phyloP scores from a whole-genome alignment of 2,113 vertebrate genomes.

The Archocentrus centrarchus region DNA sequence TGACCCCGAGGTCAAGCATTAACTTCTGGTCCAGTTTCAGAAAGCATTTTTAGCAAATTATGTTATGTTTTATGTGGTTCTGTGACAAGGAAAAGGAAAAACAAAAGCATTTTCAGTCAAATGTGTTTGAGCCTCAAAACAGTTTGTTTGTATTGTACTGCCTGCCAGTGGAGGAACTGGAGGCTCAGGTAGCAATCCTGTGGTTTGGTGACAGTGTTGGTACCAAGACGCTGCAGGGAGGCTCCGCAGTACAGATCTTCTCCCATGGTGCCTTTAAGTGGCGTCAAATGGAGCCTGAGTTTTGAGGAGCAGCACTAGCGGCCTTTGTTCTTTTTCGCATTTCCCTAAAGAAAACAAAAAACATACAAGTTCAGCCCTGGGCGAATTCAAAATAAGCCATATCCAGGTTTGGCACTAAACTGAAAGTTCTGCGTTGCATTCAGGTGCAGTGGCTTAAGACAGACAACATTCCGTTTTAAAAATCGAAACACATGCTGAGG shows the following conservation, averaged over 20 bases:
- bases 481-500: slow-evolving; percentile 47
- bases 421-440: background rate
- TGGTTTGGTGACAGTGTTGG: slow-evolving; percentile 44
- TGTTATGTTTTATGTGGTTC: slow-evolving; percentile 41
- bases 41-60: slow-evolving; percentile 44
- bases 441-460: background rate
- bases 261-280: slow-evolving; percentile 10
- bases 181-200: slow-evolving; percentile 33
- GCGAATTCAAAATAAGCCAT: background rate
- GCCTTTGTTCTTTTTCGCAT: slow-evolving; percentile 95
- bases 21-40: slow-evolving; percentile 51
- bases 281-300: slow-evolving; percentile 23
- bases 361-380: background rate
- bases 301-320: slow-evolving; percentile 81
- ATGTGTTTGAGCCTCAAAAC: slow-evolving; percentile 23
- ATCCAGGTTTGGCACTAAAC: background rate
- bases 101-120: slow-evolving; percentile 41
- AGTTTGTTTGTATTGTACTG: slow-evolving; percentile 19
- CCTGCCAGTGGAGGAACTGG: slow-evolving; percentile 30
- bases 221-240: slow-evolving; percentile 39
- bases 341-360: slow-evolving; percentile 82
- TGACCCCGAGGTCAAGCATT: slow-evolving; percentile 51
- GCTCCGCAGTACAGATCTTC: slow-evolving; percentile 34
- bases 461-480: background rate
- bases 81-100: slow-evolving; percentile 18